phyloP scores from a whole-genome alignment of 1,140 invertebrate genomes.

The Drosophila melanica region DNA sequence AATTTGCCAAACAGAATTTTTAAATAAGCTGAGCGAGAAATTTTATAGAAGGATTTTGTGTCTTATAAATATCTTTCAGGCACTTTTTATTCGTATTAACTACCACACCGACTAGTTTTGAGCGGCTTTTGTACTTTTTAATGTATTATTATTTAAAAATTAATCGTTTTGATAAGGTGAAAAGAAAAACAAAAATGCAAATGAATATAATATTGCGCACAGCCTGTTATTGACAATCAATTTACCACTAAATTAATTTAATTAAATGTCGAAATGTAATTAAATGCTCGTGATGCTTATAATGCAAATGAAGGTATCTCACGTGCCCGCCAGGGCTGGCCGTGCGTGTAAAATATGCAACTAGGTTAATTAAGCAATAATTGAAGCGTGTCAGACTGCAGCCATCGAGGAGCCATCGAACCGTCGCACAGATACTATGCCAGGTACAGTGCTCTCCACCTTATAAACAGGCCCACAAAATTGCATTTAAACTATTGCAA shows the following conservation, averaged over 20 bases:
- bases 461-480: conserved; percentile 41
- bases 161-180: no score
- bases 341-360: conserved; percentile 72
- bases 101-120: no score
- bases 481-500: conserved; percentile 68
- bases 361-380: conserved; percentile 78
- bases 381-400: conserved; percentile 57
- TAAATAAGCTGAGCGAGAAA: no score
- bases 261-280: conserved; percentile 79
- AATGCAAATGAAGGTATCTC: conserved; percentile 64
- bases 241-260: conserved; percentile 74
- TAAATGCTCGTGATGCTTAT: conserved; percentile 66
- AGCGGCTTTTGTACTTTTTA: no score
- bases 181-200: no score
- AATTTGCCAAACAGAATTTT: no score
- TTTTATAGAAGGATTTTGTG: not conserved
- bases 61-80: no score
- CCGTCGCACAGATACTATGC: not conserved
- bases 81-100: no score
- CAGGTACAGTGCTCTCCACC: not conserved
- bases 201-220: conserved; percentile 5
- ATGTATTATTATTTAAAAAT: no score
- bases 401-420: conserved; percentile 9
- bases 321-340: conserved; percentile 36
- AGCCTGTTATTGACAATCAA: conserved; percentile 64